Evolutionary conservation across 2,888 invertebrate genomes (phyloP), one percentile per base, ranked within the genome.

Genomic region (Scotopteryx bipunctaria): DNA sequence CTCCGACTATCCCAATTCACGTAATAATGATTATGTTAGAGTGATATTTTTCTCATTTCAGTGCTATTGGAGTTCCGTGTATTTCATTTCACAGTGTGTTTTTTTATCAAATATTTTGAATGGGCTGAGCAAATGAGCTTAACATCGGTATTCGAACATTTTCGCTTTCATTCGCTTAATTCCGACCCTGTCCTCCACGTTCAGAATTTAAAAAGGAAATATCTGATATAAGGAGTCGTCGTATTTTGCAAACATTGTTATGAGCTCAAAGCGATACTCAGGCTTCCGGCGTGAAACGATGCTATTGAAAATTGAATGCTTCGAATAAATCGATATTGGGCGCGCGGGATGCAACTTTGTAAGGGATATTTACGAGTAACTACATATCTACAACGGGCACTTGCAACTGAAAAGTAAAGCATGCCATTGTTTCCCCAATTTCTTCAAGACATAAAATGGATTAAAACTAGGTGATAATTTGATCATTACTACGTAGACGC

Each of bases 151-250:
- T n/a, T 11, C 21, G 21, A 19, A 37, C 21, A 5, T 8, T 14
- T n/a, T 13, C 17, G 59, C 52, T 50, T 57, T 61, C 37, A 27
- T 32, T 32, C 3, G 5, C 5, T 43, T 43, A 44, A 48, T 44
- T 60, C 56, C 23, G n/a, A 13, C 16, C 29, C 59, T 40, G 42
- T 47, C 47, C 46, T 54, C 51, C 61, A 64, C 56, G 67, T 62
- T 62, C 62, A 40, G 67, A 68, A 69, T 69, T 65, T 63, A 48
- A 64, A 69, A 59, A 59, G 50, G 40, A 61, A 71, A 64, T 64
- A 69, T 57, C 49, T 55, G 51, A 59, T 55, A 55, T 37, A 35
- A 46, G 46, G 37, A 17, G 46, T 56, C 25, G 16, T 31, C 48
- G 58, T 57, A 64, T 61, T 55, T 32, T 53, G 43, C 35, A 46